These are phyloP conservation scores for Polietes domitor DNA, from an alignment of 2,888 invertebrate genomes.

Conservation along the genomic window DNA sequence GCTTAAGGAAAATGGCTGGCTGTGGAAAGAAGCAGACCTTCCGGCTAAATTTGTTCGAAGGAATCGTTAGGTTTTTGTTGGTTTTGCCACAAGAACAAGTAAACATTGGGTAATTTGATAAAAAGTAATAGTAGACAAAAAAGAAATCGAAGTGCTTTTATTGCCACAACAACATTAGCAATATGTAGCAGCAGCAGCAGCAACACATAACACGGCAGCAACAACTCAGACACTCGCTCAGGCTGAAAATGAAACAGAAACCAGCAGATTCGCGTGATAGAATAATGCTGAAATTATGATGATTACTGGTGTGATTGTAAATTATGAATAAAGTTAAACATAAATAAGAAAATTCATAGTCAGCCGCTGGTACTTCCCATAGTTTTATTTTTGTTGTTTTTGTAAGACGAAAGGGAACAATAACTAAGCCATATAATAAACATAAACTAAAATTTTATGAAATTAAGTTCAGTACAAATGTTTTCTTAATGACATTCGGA, in stretches of 20 bases:
- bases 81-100: background rate
- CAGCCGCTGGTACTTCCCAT: background rate
- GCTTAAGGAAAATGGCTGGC: constrained; percentile 11
- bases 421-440: background rate
- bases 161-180: constrained; percentile 35
- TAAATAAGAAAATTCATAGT: background rate
- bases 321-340: constrained; percentile 71
- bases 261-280: constrained; percentile 75
- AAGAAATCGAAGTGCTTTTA: constrained; percentile 64
- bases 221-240: background rate
- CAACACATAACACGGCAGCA: background rate
- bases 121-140: constrained; percentile 23
- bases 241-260: constrained; percentile 38
- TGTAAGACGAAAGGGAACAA: background rate
- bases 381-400: background rate
- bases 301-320: constrained; percentile 70
- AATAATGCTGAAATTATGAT: constrained; percentile 75
- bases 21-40: constrained; percentile 36
- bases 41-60: constrained; percentile 25
- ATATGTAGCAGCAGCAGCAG: background rate
- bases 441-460: background rate
- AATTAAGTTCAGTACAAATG: background rate
- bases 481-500: constrained; percentile 8
- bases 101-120: constrained; percentile 62
- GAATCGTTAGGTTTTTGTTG: background rate